Evolutionary conservation across 2,888 invertebrate genomes (phyloP), one percentile per base, ranked within the genome.

Genomic region (Drosophila recens): DNA sequence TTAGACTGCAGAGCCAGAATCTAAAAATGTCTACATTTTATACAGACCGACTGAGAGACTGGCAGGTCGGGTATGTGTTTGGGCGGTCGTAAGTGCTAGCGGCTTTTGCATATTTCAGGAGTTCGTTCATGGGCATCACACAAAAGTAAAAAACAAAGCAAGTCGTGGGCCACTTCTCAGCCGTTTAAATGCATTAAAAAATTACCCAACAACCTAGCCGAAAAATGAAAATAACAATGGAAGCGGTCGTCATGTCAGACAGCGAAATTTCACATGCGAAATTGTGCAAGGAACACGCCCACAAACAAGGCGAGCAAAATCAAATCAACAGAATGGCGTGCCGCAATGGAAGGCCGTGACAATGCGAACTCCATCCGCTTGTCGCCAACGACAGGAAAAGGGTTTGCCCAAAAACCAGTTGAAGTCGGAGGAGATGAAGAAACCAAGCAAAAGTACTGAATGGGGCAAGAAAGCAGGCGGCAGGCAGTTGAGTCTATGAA

Each of bases 131-230:
- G 62, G 65, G 33, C 56, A 77, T 71, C 69, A 72, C 78, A 72
- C 64, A 63, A 54, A 65, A 54, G 54, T 63, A 65, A 69, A 64
- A 72, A 76, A 43, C 80, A 56, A 48, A 61, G 51, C 61, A 62
- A 54, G 48, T 17, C 49, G 56, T 67, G 72, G 8, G 8, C 2
- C 30, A 30, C 30, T 30, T 8, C 8, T 6, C 8, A 82, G 87
- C 89, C 87, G 72, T 88, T 84, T 88, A 82, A 86, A 88, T 88
- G 80, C 77, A 88, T 83, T 83, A 79, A 88, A 86, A 84, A 86
- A 86, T 86, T 77, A 82, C 83, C 63, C 43, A 78, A 45, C 67
- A 64, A 81, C 66, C 56, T 53, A 5, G 33, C 17, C 57, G 56
- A 58, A 67, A 66, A 61, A 49, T 33, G 45, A 61, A 36, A 54